phyloP scores from a whole-genome alignment of 2,888 invertebrate genomes.

The Sphecodes monilicornis region DNA sequence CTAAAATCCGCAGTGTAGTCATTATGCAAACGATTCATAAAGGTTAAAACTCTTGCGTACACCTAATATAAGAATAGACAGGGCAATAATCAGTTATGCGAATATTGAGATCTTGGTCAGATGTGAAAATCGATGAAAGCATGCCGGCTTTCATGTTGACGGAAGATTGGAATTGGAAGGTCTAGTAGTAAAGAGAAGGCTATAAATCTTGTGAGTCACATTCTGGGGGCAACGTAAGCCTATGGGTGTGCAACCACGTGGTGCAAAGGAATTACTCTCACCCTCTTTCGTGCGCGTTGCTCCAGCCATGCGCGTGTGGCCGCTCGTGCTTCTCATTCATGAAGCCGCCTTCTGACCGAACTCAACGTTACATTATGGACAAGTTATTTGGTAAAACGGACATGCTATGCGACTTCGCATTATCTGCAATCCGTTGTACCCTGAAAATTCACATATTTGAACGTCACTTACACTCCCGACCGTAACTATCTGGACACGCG shows the following conservation, averaged over 20 bases:
- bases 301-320: slow-evolving; percentile 63
- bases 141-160: not conserved
- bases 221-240: slow-evolving; percentile 71
- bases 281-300: slow-evolving; percentile 55
- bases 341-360: slow-evolving; percentile 40
- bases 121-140: slow-evolving; percentile 22
- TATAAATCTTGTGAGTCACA: slow-evolving; percentile 83
- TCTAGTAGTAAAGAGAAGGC: slow-evolving; percentile 72
- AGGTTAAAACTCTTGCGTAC: too few relatives aligned
- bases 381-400: not conserved
- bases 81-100: not conserved
- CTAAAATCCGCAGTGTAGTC: too few relatives aligned
- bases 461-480: not conserved
- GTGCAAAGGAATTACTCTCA: slow-evolving; percentile 80
- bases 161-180: slow-evolving; percentile 73
- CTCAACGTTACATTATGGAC: slow-evolving; percentile 15
- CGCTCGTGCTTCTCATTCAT: slow-evolving; percentile 71
- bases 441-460: not conserved
- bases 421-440: not conserved
- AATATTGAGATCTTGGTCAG: not conserved
- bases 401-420: not conserved
- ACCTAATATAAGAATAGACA: not conserved
- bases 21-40: too few relatives aligned
- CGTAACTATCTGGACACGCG: not conserved
- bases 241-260: slow-evolving; percentile 79